Percentiles rank a stretch among this genome's conserved stretches.
These are phyloP conservation scores for Bradynema listronoti DNA, from an alignment of 1,140 invertebrate species.

Conservation along the genomic window DNA sequence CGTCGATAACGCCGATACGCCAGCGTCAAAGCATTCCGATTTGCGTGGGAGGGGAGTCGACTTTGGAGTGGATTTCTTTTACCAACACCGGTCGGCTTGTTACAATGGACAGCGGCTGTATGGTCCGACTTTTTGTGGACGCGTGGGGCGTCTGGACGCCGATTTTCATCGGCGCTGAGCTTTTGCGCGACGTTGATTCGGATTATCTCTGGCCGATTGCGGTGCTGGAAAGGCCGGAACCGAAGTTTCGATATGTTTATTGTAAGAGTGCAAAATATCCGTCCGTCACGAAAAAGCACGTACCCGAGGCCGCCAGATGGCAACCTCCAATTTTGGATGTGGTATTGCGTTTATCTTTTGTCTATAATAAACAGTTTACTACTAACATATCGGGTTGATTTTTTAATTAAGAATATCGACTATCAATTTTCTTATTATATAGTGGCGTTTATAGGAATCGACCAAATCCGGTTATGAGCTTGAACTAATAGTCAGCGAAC, in stretches of 20 bases:
- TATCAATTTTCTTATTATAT: background rate
- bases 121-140: constrained; percentile 12
- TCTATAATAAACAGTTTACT: background rate
- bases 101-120: constrained; percentile 23
- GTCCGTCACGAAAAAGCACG: constrained; percentile 7
- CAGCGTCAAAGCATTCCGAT: constrained; percentile 11
- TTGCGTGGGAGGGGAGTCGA: background rate
- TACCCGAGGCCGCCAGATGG: constrained; percentile 7
- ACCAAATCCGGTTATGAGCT: constrained; percentile 16
- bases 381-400: background rate
- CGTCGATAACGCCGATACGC: constrained; percentile 4
- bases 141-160: constrained; percentile 16
- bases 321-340: constrained; percentile 5
- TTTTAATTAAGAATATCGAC: background rate
- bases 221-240: constrained; percentile 11
- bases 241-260: constrained; percentile 26
- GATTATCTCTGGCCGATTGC: constrained; percentile 28
- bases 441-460: constrained; percentile 1
- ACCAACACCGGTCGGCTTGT: constrained; percentile 9
- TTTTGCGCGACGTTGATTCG: constrained; percentile 9
- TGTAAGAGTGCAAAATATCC: constrained; percentile 19
- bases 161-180: constrained; percentile 9
- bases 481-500: constrained; percentile 17
- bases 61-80: constrained; percentile 18
- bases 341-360: background rate